Base-by-base conservation (phyloP, 2,113 vertebrate genomes). In the Hypocryptadius cinnamomeus region DNA sequence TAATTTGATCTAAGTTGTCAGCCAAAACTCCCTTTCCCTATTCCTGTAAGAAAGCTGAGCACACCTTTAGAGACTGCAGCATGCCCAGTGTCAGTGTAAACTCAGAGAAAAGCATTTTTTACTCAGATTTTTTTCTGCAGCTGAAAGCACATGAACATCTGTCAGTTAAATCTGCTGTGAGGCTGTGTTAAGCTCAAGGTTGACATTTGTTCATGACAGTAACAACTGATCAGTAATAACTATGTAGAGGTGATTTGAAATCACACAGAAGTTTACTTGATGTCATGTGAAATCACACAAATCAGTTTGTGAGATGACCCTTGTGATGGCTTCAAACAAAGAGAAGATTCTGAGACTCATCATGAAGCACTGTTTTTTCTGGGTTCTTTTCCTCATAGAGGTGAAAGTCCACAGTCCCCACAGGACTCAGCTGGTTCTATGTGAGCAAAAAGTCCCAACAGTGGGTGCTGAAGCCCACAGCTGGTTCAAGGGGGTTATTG, bases 1-100 rank as follows among this genome's bases (percentile, higher is more conserved):
- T 83, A 96, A 96, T 83, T 70, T 83, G 88, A 96, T 80, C 92
- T 35, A 48, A 74, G 4, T 6, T 59, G 68, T 92, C 89, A 92
- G 92, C 83, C 91, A 92, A 95, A 95, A 95, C 76, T 57, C 63
- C 51, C 69, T 80, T 66, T 85, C 24, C 56, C 50, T 83, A 28
- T n/a, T 59, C 50, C 68, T 70, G 64, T 50, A 79, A 82, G 85
- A 87, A 90, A 85, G 28, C 39, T 77, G 70, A 85, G 78, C 59
- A 23, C 37, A 54, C 11, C 59, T 93, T 83, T 31, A 85, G 30
- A 85, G 59, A 57, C 64, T 47, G 51, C 63, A 80, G 39, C 47
- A 48, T 85, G 56, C 33, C 33, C 64, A 50, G 40, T 9, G 25
- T n/a, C 6, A 3, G 11, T 50, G 42, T 48, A 57, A 94, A 82